Conservation (phyloP, 2,888 invertebrate genomes). For the Acheta domesticus region DNA sequence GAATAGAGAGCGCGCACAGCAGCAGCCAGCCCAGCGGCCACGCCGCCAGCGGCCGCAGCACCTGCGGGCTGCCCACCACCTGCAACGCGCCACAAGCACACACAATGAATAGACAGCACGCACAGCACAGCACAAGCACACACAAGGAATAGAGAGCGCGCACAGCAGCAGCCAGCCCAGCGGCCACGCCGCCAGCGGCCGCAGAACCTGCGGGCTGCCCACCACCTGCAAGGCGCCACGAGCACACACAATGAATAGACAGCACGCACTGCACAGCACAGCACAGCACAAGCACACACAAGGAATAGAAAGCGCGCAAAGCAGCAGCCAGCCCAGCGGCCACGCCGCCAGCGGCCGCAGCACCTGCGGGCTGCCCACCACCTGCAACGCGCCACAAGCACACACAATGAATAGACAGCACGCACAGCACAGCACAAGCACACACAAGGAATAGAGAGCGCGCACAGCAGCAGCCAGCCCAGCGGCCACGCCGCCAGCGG, state of each 20-base stretch:
- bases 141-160: constrained; percentile 44
- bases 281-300: too few species aligned
- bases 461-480: constrained; percentile 54
- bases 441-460: constrained; percentile 43
- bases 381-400: constrained; percentile 35
- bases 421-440: constrained; percentile 49
- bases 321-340: constrained; percentile 54
- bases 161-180: constrained; percentile 55
- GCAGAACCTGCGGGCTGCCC: constrained; percentile 43
- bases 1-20: constrained; percentile 49
- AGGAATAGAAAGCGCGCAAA: constrained; percentile 49
- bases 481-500: constrained; percentile 53
- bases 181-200: constrained; percentile 52
- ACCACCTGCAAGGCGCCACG: constrained; percentile 34
- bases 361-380: constrained; percentile 42
- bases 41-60: constrained; percentile 49
- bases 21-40: constrained; percentile 55
- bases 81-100: constrained; percentile 27
- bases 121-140: constrained; percentile 48
- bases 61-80: constrained; percentile 41
- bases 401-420: constrained; percentile 43
- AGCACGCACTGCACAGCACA: too few species aligned
- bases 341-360: constrained; percentile 51
- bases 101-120: constrained; percentile 44
- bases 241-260: too few species aligned